Evolutionary conservation across 1,140 invertebrate genomes (phyloP), one percentile per base, ranked within the genome.

Genomic region (Calliopsis andreniformis): DNA sequence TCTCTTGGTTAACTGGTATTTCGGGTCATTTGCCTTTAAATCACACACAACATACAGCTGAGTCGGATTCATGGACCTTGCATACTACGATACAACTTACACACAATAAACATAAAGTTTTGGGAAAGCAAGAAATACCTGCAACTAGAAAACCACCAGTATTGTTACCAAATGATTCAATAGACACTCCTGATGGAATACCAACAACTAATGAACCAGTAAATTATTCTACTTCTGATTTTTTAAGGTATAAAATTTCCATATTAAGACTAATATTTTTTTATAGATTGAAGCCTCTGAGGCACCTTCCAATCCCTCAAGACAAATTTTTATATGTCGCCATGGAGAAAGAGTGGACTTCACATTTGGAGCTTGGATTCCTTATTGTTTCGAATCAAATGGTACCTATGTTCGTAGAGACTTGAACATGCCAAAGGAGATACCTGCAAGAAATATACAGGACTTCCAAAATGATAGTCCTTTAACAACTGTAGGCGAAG

Each of bases 321-420:
- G 95, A 42, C 93, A 95, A 83, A 91, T 97, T 23, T 96, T 96
- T 87, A 94, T 98, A 28, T 95, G 97, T 92, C 93, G 98, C 1
- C 97, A 98, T 90, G 97, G 96, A 14, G 97, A 98, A 91, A 92
- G 98, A 42, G 95, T 98, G 3, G 97, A 99, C 91, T 98, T 98
- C 84, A 97, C 97, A 0, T 98, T 98, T 87, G 97, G 97, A 23
- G 92, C 94, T 14, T 98, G 97, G 97, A 95, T 97, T 64, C 95
- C 95, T 0, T 96, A 95, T 87, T 97, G 97, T 87, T 98, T 98
- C 89, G 96, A 98, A 92, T 93, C 95, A 63, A 92, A 95, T 77
- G 96, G 96, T 87, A 94, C 90, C 28, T 98, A 98, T 85, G 91
- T 95, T 16, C 93, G 96, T 16, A 96, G 96, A 86, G 97, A 99